Evolutionary conservation across 1,140 invertebrate genomes (phyloP), one percentile per base, ranked within the genome.

Genomic region (Carposina sasakii): DNA sequence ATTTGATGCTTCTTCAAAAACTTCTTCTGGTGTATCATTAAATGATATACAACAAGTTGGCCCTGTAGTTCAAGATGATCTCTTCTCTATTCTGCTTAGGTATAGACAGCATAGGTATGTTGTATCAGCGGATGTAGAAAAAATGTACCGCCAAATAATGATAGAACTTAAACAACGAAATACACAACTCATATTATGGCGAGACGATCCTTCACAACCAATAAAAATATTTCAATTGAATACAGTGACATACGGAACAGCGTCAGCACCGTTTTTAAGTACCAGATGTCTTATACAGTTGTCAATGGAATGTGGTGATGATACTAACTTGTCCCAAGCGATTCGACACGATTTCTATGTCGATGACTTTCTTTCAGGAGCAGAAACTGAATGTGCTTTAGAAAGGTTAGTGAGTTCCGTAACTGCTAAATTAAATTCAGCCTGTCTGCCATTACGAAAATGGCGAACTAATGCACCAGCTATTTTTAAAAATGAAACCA

Each of bases 1-100:
- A 1, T 86, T 81, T 46, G 67, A 86, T 31, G 81, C 66, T 3
- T 76, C 72, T 1, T 51, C 58, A 1, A 67, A 63, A 49, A 67
- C 75, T 1, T 51, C 57, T 0, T 55, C 50, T 1, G 71, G 68
- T 0, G 48, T 68, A 22, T 77, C 73, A 4, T 52, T 82, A 3
- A 81, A 83, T 54, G 71, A 76, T 26, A 60, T 58, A 2, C 57
- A 79, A 30, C 33, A 67, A 15, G 60, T 71, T 2, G 81, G 74
- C 1, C 71, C 79, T 8, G 71, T 56, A 19, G 49, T 85, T 5
- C 79, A 86, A 49, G 57, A 71, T 16, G 70, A 83, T 46, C 45
- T 84, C 52, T 74, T 45, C n/a, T 54, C 63, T 12, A 69, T 79
- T 21, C 26, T 85, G 1, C 19, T 79, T 1, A 24, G 60, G 13